Conservation (phyloP, 2,113 vertebrate species). For the Octodon degus region DNA sequence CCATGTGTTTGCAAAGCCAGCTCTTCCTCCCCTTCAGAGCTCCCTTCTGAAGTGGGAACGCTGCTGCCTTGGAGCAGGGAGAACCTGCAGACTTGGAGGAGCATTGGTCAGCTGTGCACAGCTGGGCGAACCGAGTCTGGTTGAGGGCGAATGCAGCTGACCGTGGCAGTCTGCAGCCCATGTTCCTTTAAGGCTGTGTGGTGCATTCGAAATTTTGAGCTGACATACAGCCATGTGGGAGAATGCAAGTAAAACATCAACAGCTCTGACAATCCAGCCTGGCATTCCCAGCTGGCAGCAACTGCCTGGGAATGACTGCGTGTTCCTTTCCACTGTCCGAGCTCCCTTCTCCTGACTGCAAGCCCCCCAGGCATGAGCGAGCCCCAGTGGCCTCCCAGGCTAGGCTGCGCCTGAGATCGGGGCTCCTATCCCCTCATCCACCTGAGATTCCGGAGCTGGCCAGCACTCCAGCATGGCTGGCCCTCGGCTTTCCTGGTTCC, state of each 20-base stretch:
- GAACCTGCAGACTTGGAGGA: not conserved
- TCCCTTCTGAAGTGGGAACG: not conserved
- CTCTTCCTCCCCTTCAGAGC: not conserved
- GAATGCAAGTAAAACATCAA: not conserved
- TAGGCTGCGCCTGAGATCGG: not conserved
- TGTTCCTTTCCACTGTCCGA: fast-evolving
- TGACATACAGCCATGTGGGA: not conserved
- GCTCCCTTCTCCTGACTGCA: not conserved
- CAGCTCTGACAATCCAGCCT: not conserved
- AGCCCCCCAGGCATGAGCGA: fast-evolving
- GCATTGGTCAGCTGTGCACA: too few species aligned
- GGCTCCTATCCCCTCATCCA: not conserved
- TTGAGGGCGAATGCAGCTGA: not conserved
- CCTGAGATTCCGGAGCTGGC: not conserved
- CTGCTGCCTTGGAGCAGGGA: not conserved
- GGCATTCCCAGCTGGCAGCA: not conserved
- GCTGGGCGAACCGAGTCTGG: not conserved
- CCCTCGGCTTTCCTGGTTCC: not conserved
- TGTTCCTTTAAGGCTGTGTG: not conserved
- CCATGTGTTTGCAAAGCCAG: not conserved
- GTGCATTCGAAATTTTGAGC: not conserved
- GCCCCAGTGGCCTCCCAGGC: not conserved
- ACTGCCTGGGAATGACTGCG: not conserved
- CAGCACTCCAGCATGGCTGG: not conserved
- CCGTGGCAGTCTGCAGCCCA: not conserved